These are phyloP conservation scores for Scolopax mira DNA, from an alignment of 2,113 vertebrate species.

Conservation along the genomic window DNA sequence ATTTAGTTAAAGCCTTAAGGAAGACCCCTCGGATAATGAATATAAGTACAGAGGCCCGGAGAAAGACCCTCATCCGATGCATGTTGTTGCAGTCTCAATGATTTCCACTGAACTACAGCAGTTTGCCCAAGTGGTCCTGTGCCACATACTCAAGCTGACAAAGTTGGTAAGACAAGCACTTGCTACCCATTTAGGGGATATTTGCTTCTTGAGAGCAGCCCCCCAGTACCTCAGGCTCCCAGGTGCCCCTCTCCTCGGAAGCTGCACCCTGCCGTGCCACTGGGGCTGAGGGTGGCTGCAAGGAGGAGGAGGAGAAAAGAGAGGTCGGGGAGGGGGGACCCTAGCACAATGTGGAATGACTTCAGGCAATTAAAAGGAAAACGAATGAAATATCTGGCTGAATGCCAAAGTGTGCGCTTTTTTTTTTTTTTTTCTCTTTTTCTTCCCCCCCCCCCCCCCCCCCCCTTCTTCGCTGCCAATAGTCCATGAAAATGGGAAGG, in stretches of 20 bases:
- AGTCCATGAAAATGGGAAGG: slow-evolving; percentile 84
- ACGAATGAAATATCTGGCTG: slow-evolving; percentile 7
- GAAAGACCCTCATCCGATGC: not conserved
- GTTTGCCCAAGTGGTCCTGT: not conserved
- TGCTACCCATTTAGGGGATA: rapidly evolving
- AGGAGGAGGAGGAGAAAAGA: not conserved
- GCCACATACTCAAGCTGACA: not conserved
- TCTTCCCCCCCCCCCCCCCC: no score
- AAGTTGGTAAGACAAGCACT: not conserved
- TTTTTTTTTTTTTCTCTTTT: not conserved
- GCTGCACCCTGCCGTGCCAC: not conserved
- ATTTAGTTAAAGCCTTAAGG: not conserved
- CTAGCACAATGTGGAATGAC: not conserved
- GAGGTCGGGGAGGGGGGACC: not conserved
- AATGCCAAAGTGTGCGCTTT: slow-evolving; percentile 30
- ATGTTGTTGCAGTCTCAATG: not conserved
- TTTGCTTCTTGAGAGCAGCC: not conserved
- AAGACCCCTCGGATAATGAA: not conserved
- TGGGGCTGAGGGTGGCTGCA: not conserved
- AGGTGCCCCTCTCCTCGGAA: not conserved
- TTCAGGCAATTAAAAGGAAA: slow-evolving; percentile 43
- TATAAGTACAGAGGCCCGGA: not conserved
- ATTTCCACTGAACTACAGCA: not conserved
- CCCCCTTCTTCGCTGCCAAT: slow-evolving; percentile 59
- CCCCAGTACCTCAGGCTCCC: rapidly evolving